Percentiles rank a stretch among this genome's conserved stretches.
Conservation (phyloP, 2,113 vertebrate genomes). For the Oxyruncus cristatus region DNA sequence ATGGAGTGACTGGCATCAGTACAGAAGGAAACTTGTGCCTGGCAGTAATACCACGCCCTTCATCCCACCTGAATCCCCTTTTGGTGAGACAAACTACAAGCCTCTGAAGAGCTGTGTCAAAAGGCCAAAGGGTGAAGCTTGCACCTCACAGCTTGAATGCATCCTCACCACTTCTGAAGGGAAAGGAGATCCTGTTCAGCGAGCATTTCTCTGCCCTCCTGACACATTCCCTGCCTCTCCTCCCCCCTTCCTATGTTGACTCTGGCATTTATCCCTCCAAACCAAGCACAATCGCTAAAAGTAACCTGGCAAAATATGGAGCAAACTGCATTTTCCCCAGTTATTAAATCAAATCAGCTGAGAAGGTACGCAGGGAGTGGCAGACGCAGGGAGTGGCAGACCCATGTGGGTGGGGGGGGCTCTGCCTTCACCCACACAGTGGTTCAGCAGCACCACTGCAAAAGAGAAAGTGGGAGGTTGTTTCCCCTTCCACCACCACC, state of each 20-base stretch:
- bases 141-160: neutral
- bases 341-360: neutral
- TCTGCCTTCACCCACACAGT: fast-evolving
- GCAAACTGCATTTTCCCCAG: neutral
- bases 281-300: neutral
- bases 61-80: neutral
- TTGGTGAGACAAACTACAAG: neutral
- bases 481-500: neutral
- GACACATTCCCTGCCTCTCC: neutral
- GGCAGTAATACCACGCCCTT: neutral
- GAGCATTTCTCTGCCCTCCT: neutral
- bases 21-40: neutral
- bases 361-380: neutral
- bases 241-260: neutral
- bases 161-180: neutral
- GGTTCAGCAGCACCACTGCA: neutral
- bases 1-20: neutral
- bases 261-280: neutral
- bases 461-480: neutral
- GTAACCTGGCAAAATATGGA: neutral
- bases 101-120: neutral
- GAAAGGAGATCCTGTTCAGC: neutral
- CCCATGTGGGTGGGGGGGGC: neutral
- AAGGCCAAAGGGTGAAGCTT: neutral
- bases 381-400: neutral